Base-by-base conservation (phyloP, 2,888 invertebrate genomes). In the Rhodophaea formosa region DNA sequence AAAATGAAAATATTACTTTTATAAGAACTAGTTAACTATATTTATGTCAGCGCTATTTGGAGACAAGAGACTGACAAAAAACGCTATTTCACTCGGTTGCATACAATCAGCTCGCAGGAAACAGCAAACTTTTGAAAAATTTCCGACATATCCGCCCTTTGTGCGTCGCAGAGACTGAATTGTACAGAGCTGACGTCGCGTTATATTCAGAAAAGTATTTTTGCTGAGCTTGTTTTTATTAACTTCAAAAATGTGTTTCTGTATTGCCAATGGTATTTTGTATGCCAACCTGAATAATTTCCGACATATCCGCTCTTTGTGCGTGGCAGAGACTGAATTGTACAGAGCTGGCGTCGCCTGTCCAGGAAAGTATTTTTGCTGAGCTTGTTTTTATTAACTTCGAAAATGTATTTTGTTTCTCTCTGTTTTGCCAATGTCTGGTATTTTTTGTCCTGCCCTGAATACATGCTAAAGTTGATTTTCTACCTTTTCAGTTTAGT, bases 81-180 rank as follows among this genome's bases (percentile, higher is more conserved):
- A 81, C 67, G 73, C 74, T 80, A 79, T 83, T 80, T 82, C 87
- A 85, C 84, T 85, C 76, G 84, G 84, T 79, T 83, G 88, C 88
- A 85, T 88, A 88, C 90, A 90, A 89, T 90, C 89, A 90, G 79
- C 82, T 77, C 77, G 75, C 83, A 82, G 87, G 84, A 87, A 82
- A 79, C 74, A 74, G 81, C 69, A 71, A 85, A 84, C 84, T 86
- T 88, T 88, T 88, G 87, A 88, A 88, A 89, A 87, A 86, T 88
- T 84, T 82, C 82, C 82, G 78, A 75, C 79, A 80, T 85, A 82
- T 88, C 87, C 87, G 77, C 77, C 77, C 79, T 82, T 76, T 80
- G 79, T 78, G 68, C 67, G 66, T 61, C 35, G 66, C 79, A 86
- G 75, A 81, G 86, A 84, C 67, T 66, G 71, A 63, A 55, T 55